Percentiles rank a stretch among this genome's conserved stretches.
Conservation (phyloP, 2,888 invertebrate species). For the Lymantria dispar region DNA sequence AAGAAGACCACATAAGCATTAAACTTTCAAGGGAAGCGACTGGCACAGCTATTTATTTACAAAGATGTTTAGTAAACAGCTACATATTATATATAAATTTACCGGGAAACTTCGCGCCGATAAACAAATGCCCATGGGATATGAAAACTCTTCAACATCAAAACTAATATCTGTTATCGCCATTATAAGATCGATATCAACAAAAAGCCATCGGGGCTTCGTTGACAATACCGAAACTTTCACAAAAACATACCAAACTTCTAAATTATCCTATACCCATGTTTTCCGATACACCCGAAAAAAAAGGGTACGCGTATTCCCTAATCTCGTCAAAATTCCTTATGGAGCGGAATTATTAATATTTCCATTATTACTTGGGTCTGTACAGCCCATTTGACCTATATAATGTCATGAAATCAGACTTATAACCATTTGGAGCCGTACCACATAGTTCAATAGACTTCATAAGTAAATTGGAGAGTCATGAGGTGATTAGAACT, state of each 20-base stretch:
- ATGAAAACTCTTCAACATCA: neutral
- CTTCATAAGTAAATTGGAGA: too few relatives aligned
- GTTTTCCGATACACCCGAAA: neutral
- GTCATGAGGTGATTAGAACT: too few relatives aligned
- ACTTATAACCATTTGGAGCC: neutral
- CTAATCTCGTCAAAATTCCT: neutral
- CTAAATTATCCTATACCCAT: neutral
- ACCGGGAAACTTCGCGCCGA: neutral
- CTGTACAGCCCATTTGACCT: conserved; percentile 7
- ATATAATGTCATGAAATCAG: conserved; percentile 17
- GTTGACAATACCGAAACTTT: neutral
- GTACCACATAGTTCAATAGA: neutral
- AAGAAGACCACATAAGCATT: too few relatives aligned
- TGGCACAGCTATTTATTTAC: too few relatives aligned
- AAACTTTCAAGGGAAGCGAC: too few relatives aligned
- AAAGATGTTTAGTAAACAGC: too few relatives aligned
- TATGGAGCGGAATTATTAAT: conserved; percentile 15
- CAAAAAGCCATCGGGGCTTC: neutral
- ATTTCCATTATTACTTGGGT: conserved; percentile 2
- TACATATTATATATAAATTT: neutral
- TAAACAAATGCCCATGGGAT: neutral
- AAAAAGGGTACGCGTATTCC: neutral
- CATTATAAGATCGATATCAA: neutral
- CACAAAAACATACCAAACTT: neutral
- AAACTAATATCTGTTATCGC: neutral